Conservation (phyloP, 2,797 vertebrate genomes). For the Phalloptychus januarius region DNA sequence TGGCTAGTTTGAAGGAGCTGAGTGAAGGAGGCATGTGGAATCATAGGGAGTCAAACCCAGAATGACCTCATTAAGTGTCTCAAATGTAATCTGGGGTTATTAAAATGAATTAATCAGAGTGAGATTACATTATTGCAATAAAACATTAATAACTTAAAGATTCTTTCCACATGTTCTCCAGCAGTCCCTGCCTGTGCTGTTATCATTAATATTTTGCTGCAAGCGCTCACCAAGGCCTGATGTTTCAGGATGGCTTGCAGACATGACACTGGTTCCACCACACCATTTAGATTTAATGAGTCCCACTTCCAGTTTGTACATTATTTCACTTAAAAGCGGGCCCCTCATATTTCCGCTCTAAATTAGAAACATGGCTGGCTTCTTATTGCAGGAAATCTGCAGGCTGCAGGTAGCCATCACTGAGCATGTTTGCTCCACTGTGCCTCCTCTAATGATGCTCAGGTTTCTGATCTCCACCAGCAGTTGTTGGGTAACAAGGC, state of each 20-base stretch:
- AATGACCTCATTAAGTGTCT: neutral
- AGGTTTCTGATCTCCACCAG: constrained; percentile 27
- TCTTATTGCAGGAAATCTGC: constrained; percentile 59
- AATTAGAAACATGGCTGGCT: constrained; percentile 24
- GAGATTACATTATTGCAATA: neutral
- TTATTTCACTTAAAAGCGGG: neutral
- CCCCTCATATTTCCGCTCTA: neutral
- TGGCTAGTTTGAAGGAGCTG: too few relatives aligned
- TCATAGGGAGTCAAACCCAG: too few relatives aligned
- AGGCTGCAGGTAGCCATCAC: constrained; percentile 40
- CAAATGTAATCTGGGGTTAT: neutral
- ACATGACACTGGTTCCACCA: neutral
- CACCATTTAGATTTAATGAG: constrained; percentile 17
- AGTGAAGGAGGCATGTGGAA: too few relatives aligned
- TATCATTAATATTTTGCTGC: neutral
- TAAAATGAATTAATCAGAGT: neutral
- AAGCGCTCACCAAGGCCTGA: neutral
- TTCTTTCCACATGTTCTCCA: neutral
- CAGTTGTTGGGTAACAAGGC: constrained; percentile 11
- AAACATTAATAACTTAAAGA: neutral
- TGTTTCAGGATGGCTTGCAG: neutral
- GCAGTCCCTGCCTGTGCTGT: neutral
- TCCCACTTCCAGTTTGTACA: neutral
- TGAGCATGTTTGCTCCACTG: constrained; percentile 48
- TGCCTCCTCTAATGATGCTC: constrained; percentile 33